Evolutionary conservation across 2,797 vertebrate genomes (phyloP).

Genomic region (Danionella dracula): DNA sequence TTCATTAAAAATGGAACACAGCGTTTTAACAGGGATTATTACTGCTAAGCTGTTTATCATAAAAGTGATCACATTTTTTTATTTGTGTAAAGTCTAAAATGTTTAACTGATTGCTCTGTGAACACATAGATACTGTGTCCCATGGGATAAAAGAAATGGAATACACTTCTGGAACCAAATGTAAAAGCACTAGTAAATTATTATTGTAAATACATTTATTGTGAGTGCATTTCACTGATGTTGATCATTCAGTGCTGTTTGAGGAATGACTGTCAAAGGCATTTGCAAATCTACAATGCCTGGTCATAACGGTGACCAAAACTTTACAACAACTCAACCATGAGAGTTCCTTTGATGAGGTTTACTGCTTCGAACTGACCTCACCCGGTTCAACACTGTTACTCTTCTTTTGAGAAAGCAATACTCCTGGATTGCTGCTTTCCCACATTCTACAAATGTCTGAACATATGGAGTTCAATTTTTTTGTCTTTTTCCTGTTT

Average conservation of each 20-base stretch:
- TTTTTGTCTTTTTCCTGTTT: background rate
- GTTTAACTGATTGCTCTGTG: too few relatives aligned
- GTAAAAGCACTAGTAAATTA: background rate
- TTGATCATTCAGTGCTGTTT: slow-evolving; percentile 30
- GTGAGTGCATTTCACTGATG: slow-evolving; percentile 42
- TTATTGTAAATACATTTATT: slow-evolving; percentile 47
- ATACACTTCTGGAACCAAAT: background rate
- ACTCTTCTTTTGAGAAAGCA: slow-evolving; percentile 50
- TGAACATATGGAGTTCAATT: background rate
- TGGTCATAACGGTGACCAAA: slow-evolving; percentile 45
- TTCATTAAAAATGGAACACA: too few relatives aligned
- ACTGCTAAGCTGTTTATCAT: too few relatives aligned
- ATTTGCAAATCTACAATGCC: slow-evolving; percentile 34
- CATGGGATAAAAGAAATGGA: background rate
- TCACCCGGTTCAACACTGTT: slow-evolving; percentile 57
- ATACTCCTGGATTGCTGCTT: slow-evolving; percentile 57
- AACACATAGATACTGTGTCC: too few relatives aligned
- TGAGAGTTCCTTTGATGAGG: slow-evolving; percentile 42
- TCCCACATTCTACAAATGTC: slow-evolving; percentile 46
- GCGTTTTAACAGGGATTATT: too few relatives aligned
- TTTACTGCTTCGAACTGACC: slow-evolving; percentile 48
- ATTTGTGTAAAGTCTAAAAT: too few relatives aligned
- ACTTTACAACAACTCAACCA: background rate
- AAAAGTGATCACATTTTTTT: too few relatives aligned
- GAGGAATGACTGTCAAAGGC: slow-evolving; percentile 2